These are phyloP conservation scores for Lampropteryx suffumata DNA, from an alignment of 2,888 invertebrate genomes.

Conservation along the genomic window DNA sequence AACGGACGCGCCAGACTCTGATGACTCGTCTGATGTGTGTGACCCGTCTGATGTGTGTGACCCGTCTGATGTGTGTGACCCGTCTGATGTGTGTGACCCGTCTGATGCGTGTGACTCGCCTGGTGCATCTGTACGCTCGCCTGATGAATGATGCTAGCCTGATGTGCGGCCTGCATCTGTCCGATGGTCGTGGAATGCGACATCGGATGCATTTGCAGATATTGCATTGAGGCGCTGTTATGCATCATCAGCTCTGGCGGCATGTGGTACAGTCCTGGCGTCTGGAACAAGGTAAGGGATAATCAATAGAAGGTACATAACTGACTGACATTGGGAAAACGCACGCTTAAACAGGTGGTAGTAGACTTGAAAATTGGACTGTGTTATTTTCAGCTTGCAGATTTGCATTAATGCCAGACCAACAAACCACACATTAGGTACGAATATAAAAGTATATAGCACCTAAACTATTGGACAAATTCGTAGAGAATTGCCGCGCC, in stretches of 20 bases:
- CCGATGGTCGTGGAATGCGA: conserved; percentile 39
- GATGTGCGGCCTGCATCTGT: conserved; percentile 44
- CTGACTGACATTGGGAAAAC: no score
- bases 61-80: conserved; percentile 10
- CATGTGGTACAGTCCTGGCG: conserved; percentile 76
- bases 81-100: conserved; percentile 9
- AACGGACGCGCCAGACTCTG: conserved; percentile 42
- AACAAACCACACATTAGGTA: no score
- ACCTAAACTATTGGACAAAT: no score
- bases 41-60: not conserved
- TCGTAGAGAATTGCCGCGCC: no score
- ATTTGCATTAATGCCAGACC: no score
- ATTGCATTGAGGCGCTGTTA: conserved; percentile 71
- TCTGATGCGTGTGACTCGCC: conserved; percentile 20
- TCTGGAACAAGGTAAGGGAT: conserved; percentile 47
- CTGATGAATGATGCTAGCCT: conserved; percentile 39
- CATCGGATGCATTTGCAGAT: conserved; percentile 66
- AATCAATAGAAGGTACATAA: no score
- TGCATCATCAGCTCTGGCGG: conserved; percentile 76
- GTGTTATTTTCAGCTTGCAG: no score
- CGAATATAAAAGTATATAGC: no score
- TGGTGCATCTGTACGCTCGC: conserved; percentile 25
- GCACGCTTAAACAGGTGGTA: no score
- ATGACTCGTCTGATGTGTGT: conserved; percentile 5
- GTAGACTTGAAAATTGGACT: no score